Conservation (phyloP, 2,113 vertebrate genomes). For the Protobothrops mucrosquamatus region DNA sequence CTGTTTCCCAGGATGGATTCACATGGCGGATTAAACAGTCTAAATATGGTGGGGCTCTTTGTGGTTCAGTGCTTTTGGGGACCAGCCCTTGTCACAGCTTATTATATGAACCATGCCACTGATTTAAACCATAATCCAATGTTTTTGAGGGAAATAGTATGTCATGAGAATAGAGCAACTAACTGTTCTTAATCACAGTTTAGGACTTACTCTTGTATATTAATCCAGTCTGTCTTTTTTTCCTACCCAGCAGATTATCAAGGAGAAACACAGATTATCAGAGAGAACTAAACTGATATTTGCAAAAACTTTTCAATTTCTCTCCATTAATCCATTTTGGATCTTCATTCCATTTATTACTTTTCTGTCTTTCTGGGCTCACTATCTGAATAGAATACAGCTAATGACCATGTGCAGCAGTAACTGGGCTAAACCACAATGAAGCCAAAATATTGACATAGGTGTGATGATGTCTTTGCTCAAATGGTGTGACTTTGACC, state of each 20-base stretch:
- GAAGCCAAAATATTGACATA: neutral
- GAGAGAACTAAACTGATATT: neutral
- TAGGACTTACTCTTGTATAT: neutral
- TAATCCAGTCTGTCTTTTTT: neutral
- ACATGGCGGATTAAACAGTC: neutral
- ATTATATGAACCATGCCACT: neutral
- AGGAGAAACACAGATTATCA: too few species aligned
- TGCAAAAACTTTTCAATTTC: neutral
- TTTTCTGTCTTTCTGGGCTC: neutral
- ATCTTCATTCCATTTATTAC: neutral
- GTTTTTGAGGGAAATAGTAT: neutral
- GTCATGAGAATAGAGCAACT: neutral
- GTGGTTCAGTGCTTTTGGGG: neutral
- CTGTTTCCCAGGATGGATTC: neutral
- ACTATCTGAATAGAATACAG: neutral
- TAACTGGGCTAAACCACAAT: neutral
- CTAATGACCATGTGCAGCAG: neutral
- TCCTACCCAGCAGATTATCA: neutral
- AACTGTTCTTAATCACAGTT: neutral
- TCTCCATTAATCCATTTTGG: neutral
- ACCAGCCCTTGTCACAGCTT: neutral
- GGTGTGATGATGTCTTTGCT: neutral
- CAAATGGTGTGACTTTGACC: neutral
- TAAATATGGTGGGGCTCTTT: neutral
- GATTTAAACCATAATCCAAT: neutral